Evolutionary conservation across 2,113 vertebrate species (phyloP).

Genomic region (Heterotis niloticus): DNA sequence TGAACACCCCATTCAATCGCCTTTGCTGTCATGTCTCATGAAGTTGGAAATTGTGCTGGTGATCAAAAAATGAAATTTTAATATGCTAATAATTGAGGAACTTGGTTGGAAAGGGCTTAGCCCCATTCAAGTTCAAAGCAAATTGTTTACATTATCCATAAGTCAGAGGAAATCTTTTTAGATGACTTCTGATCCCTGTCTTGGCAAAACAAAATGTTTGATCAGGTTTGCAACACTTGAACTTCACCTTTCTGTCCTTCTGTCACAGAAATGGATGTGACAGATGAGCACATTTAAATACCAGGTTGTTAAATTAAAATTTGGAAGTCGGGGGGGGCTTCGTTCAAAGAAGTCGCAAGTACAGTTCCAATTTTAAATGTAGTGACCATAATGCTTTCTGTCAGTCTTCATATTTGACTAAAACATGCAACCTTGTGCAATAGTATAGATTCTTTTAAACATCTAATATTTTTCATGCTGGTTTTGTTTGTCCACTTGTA

Average conservation of each 20-base stretch:
- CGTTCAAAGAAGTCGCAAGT: neutral
- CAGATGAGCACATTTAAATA: neutral
- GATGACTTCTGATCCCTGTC: slow-evolving; percentile 28
- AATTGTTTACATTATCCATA: slow-evolving; percentile 34
- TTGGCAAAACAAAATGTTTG: slow-evolving; percentile 15
- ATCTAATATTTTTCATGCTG: no score
- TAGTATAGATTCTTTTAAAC: no score
- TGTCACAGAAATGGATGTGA: neutral
- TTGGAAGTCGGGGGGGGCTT: no score
- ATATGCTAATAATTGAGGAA: slow-evolving; percentile 60
- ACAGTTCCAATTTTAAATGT: neutral
- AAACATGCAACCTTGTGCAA: no score
- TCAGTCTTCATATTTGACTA: no score
- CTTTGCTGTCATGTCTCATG: slow-evolving; percentile 50
- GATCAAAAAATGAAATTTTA: slow-evolving; percentile 53
- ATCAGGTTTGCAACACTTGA: neutral
- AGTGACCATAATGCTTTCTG: no score
- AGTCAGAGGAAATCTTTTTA: slow-evolving; percentile 21
- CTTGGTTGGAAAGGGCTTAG: slow-evolving; percentile 31
- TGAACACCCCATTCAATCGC: slow-evolving; percentile 57
- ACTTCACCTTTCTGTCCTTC: neutral
- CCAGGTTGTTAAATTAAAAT: slow-evolving; percentile 5
- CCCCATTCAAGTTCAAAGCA: slow-evolving; percentile 29
- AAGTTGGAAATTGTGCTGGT: slow-evolving; percentile 50
- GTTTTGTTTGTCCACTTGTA: no score